A percentile compares a stretch with the other conserved stretches of the same genome.
Evolutionary conservation across 2,113 vertebrate genomes (phyloP).

Genomic region (Cygnus buccinator): DNA sequence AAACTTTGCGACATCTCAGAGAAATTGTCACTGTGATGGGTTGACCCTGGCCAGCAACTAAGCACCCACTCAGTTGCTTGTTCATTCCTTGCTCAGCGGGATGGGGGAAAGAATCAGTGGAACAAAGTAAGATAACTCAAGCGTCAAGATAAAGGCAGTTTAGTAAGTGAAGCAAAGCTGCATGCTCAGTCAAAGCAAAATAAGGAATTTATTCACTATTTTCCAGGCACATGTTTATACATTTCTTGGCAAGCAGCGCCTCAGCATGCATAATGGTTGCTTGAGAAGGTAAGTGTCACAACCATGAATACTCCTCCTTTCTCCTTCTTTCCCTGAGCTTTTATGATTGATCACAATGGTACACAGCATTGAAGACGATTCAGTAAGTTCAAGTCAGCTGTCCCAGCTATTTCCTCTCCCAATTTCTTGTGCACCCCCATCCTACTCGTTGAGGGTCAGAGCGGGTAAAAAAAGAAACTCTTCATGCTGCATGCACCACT

Average conservation of each 20-base stretch:
- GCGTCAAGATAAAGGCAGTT: neutral
- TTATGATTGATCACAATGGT: neutral
- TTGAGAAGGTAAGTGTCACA: neutral
- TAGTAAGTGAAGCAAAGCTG: neutral
- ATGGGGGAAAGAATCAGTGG: neutral
- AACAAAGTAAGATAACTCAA: neutral
- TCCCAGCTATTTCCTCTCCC: neutral
- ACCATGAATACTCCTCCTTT: neutral
- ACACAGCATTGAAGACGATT: neutral
- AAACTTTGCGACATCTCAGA: neutral
- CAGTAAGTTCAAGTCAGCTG: too few species aligned
- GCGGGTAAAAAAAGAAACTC: neutral
- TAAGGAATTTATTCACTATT: neutral
- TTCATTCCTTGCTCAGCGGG: neutral
- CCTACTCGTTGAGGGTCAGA: neutral
- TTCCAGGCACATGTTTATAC: too few species aligned
- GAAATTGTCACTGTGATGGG: neutral
- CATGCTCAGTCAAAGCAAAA: neutral
- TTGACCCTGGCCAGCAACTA: neutral
- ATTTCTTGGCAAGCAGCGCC: neutral
- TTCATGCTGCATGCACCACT: neutral
- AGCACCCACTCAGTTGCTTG: neutral
- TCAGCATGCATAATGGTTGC: neutral
- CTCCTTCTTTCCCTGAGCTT: neutral
- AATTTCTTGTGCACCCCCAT: neutral